Base-by-base conservation (phyloP, 2,888 invertebrate species). In the Caenorhabditis sp. region DNA sequence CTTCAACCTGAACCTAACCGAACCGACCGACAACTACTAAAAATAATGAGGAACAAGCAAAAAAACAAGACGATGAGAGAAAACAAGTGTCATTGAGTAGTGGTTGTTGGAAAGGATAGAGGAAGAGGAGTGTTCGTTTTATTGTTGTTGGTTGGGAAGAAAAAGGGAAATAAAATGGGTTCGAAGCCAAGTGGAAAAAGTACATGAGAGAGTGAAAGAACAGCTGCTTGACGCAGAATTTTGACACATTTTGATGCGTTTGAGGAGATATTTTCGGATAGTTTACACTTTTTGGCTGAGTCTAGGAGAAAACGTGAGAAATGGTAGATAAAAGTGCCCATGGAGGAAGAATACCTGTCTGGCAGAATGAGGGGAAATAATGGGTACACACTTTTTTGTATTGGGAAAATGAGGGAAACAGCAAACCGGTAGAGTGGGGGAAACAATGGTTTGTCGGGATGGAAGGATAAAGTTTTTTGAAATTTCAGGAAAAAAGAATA, bases 201-300 rank as follows among this genome's bases (percentile, higher is more conserved):
- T 49, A 51, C 49, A 66, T 28, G n/a, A 22, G 4, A 24, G 22
- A 51, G 22, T n/a, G 10, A 49, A 26, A 19, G 16, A 64, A 64
- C 66, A 66, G 66, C 51, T 66, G 66, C 22, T 49, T 26, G n/a
- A n/a, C n/a, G n/a, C n/a, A n/a, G n/a, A 64, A 64, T 66, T 66
- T 49, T 51, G 66, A 51, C 66, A 66, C 49, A 35, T 66, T 66
- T 66, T 66, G 66, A 66, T 51, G 31, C 31, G 66, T 44, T 44
- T 64, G 47, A 64, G 41, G 28, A 64, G 44, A 26, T 66, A 66
- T 66, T 66, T 66, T 66, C 19, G 22, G 63, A 24, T 54, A 38
- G n/a, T 2, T n/a, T n/a, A n/a, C n/a, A n/a, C n/a, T n/a, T n/a
- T n/a, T n/a, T n/a, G n/a, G n/a, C n/a, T 3, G 61, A 61, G 24